Base-by-base conservation (phyloP, 2,113 vertebrate species). In the Candoia aspera region DNA sequence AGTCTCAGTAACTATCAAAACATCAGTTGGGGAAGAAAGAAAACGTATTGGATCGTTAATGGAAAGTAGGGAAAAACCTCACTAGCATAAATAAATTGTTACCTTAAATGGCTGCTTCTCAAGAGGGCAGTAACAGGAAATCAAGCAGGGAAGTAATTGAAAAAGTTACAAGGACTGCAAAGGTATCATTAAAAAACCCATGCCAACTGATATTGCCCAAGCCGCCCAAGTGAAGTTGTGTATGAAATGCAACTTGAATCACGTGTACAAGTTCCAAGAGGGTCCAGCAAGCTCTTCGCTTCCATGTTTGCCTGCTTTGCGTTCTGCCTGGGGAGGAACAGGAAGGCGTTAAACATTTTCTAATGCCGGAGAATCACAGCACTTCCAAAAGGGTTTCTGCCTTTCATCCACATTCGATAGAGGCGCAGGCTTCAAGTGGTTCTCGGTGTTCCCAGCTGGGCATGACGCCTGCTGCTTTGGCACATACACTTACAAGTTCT, bases 301-400 rank as follows among this genome's bases (percentile, higher is more conserved):
- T 17, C 0, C 87, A 83, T 94, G 96, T 94, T 95, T 85, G 85
- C 93, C 96, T 94, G 95, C 94, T 96, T 94, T 96, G 58, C 95
- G 95, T 86, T 95, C 94, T 95, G 95, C 89, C 93, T 86, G 19
- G 24, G 24, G 93, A 95, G 94, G 83, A 90, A 94, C 13, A 94
- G 91, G 92, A 95, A 96, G 95, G 93, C 89, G 21, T 96, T 96
- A 94, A 95, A 87, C 2, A 86, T 95, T 94, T 96, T 90, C 84
- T 93, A 94, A 95, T 93, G 94, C 93, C 90, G 19, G 2, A 62
- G 95, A 93, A 88, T 87, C 91, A 0, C 13, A 37, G 97, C 91
- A 91, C 92, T 96, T 96, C 94, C 59, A 11, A 91, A 8, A 91
- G 94, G 95, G 95, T 95, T 96, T 94, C 94, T 91, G 95, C 90